Evolutionary conservation across 2,888 invertebrate genomes (phyloP).

Genomic region (Glyphotaelius pellucidus): DNA sequence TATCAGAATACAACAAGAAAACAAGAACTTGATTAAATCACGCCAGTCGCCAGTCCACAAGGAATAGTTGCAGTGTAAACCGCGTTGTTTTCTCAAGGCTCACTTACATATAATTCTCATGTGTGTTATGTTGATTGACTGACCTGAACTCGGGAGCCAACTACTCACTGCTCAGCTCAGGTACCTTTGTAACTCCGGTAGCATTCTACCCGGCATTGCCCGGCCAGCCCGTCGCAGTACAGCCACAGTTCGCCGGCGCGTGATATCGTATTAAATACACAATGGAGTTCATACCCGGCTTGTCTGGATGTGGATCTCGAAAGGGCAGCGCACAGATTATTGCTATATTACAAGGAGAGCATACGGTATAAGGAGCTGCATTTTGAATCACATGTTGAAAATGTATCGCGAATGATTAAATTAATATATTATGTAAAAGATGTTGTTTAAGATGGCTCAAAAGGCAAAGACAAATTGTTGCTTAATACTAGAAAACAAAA

Average conservation of each 20-base stretch:
- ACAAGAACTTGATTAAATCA: background rate
- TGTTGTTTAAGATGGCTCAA: background rate
- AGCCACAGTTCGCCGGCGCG: background rate
- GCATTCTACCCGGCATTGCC: background rate
- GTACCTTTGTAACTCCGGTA: background rate
- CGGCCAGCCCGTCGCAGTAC: background rate
- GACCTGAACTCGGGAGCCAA: background rate
- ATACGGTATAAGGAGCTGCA: background rate
- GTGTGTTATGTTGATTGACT: background rate
- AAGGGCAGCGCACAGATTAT: background rate
- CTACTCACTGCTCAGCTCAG: background rate
- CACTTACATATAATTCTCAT: background rate
- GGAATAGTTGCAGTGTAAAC: background rate
- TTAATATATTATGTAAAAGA: too few relatives aligned
- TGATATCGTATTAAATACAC: constrained; percentile 13
- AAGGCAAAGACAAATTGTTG: background rate
- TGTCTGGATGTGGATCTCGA: background rate
- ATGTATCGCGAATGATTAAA: background rate
- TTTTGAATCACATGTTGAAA: background rate
- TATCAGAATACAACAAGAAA: background rate
- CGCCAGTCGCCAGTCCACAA: background rate
- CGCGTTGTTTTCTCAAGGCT: background rate
- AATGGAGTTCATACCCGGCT: background rate
- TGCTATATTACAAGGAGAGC: background rate
- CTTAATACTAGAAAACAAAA: background rate